phyloP scores from a whole-genome alignment of 2,888 invertebrate genomes.

The Drosophila anomalata region DNA sequence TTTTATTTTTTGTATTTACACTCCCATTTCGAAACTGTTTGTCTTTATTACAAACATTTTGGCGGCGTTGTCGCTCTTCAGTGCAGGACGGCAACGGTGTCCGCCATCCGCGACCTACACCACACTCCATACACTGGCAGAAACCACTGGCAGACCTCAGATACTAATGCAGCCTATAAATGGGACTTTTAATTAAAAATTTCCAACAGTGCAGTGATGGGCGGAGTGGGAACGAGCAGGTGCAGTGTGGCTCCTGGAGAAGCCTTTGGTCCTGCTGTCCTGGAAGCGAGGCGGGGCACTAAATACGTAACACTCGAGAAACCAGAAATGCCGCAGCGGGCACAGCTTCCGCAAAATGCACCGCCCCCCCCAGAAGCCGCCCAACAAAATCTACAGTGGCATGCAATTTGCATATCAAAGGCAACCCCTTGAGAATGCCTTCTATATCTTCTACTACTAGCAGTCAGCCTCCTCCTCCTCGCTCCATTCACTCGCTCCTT shows the following conservation, averaged over 20 bases:
- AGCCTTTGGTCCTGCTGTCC: conserved; percentile 10
- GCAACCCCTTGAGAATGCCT: conserved; percentile 42
- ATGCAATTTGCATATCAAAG: conserved; percentile 79
- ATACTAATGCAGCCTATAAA: background rate
- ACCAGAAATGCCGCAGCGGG: conserved; percentile 70
- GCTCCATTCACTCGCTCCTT: conserved; percentile 58
- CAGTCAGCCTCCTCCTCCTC: conserved; percentile 1
- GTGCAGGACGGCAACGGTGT: conserved; percentile 56
- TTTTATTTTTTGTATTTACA: conserved; percentile 8
- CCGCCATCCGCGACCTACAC: conserved; percentile 60
- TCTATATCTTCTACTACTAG: conserved; percentile 10
- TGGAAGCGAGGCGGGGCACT: conserved; percentile 60
- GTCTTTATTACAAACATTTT: conserved; percentile 69
- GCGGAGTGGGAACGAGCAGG: background rate
- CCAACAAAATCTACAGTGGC: conserved; percentile 39
- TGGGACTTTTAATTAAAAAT: background rate
- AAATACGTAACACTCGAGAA: conserved; percentile 79
- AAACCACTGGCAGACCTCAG: too few relatives aligned
- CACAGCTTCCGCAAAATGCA: conserved; percentile 65
- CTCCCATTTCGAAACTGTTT: conserved; percentile 63
- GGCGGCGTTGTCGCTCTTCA: conserved; percentile 69
- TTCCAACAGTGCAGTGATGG: background rate
- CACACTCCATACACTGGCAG: conserved; percentile 48
- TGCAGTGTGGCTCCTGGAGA: conserved; percentile 9
- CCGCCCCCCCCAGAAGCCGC: conserved; percentile 9